A percentile compares a stretch with the other conserved stretches of the same genome.
Conservation (phyloP, 2,888 invertebrate genomes). For the Imbricaverruca yamaguchii region DNA sequence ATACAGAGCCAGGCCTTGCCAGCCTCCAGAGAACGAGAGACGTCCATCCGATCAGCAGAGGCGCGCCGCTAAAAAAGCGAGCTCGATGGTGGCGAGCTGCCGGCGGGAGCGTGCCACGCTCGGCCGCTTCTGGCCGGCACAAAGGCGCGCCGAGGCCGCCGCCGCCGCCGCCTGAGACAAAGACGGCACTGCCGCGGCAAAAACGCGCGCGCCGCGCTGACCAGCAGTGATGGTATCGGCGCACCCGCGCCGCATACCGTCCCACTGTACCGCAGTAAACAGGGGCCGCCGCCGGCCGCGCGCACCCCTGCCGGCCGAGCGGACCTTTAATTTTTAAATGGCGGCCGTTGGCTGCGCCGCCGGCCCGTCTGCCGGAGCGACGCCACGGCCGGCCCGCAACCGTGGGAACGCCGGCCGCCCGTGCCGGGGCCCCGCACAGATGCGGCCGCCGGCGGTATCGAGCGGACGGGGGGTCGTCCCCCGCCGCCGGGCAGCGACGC, state of each 20-base stretch:
- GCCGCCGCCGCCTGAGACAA: neutral
- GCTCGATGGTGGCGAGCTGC: no score
- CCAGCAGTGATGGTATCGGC: conserved; percentile 7
- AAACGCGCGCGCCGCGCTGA: neutral
- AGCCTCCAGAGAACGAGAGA: no score
- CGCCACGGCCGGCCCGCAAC: neutral
- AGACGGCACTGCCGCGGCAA: neutral
- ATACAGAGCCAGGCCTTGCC: no score
- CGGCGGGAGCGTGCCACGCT: no score
- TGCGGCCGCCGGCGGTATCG: neutral
- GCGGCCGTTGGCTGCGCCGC: neutral
- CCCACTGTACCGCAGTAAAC: neutral
- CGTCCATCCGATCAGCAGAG: no score
- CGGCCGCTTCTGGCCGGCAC: no score
- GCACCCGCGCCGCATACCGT: neutral
- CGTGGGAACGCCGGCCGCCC: neutral
- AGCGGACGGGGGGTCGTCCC: conserved; percentile 11
- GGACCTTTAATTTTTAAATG: conserved; percentile 16
- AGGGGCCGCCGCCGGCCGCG: neutral
- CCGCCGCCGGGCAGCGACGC: neutral
- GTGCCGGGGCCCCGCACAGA: neutral
- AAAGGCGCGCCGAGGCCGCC: no score
- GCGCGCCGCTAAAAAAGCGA: no score
- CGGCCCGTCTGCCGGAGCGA: neutral
- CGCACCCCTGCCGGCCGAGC: neutral